Evolutionary conservation across 1,140 invertebrate species (phyloP).

Genomic region (Drosophila lini): DNA sequence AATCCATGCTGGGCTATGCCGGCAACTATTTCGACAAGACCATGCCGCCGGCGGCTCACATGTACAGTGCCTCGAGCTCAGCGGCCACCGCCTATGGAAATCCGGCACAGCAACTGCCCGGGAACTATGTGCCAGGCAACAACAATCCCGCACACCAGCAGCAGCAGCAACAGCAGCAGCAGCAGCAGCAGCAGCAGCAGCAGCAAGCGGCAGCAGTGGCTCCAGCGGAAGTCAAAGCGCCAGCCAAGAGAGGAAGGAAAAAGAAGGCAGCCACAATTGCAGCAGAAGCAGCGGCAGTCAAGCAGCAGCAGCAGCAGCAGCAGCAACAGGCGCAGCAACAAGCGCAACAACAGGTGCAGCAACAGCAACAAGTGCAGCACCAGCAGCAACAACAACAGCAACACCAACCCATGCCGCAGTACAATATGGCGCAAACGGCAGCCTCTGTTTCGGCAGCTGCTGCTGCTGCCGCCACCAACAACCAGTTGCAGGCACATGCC

Average conservation of each 20-base stretch:
- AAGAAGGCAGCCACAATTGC: conserved; percentile 77
- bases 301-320: conserved; percentile 41
- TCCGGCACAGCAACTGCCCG: conserved; percentile 75
- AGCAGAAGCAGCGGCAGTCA: conserved; percentile 58
- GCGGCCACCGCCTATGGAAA: conserved; percentile 66
- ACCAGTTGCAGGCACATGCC: conserved; percentile 71
- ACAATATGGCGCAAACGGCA: conserved; percentile 60
- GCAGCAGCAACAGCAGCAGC: conserved; percentile 40
- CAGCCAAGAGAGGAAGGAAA: conserved; percentile 76
- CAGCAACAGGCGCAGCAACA: conserved; percentile 12
- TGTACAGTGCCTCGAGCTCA: conserved; percentile 67
- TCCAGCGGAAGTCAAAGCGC: conserved; percentile 68
- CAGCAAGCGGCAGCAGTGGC: conserved; percentile 24
- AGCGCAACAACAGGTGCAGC: conserved; percentile 1
- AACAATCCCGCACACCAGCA: conserved; percentile 51
- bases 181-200: conserved; percentile 30
- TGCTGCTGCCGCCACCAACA: conserved; percentile 48
- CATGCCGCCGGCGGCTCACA: conserved; percentile 80
- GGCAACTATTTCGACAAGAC: conserved; percentile 80
- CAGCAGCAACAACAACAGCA: conserved; percentile 57
- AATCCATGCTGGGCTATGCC: conserved; percentile 68
- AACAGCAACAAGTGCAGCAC: conserved; percentile 48
- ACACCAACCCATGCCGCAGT: conserved; percentile 58
- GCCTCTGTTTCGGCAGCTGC: conserved; percentile 39
- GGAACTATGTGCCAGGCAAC: conserved; percentile 66